Conservation (phyloP, 2,888 invertebrate species). For the Catonia carolina region DNA sequence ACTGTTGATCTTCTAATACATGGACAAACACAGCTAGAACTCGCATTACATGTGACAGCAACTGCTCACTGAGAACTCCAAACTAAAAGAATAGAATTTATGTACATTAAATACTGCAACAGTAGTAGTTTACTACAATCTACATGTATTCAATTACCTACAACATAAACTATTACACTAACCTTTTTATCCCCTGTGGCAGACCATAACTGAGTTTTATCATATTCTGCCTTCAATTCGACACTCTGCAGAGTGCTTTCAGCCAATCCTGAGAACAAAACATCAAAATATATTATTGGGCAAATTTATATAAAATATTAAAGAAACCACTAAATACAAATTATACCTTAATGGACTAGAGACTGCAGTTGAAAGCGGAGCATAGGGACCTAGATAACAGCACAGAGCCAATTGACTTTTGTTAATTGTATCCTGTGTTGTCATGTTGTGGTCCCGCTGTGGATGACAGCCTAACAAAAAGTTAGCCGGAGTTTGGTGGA, state of each 20-base stretch:
- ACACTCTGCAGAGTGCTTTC: conserved; percentile 2
- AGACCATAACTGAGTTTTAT: conserved; percentile 2
- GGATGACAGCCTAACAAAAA: too few species aligned
- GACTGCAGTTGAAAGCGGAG: too few species aligned
- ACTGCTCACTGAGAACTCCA: conserved; percentile 18
- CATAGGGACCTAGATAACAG: too few species aligned
- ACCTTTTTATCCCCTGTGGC: conserved; percentile 13
- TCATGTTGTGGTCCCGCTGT: too few species aligned
- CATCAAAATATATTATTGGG: not conserved
- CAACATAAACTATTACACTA: too few species aligned
- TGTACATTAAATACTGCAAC: not conserved
- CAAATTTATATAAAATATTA: too few species aligned
- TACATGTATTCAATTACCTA: not conserved
- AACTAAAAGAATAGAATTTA: conserved; percentile 13
- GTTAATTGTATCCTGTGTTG: too few species aligned
- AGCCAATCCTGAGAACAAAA: conserved; percentile 3
- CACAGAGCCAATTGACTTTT: too few species aligned
- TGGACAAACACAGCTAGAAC: conserved; percentile 28
- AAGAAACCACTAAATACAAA: too few species aligned
- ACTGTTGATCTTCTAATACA: conserved; percentile 28
- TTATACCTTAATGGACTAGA: too few species aligned
- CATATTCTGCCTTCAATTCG: not conserved
- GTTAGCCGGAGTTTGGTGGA: too few species aligned
- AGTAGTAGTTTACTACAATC: not conserved
- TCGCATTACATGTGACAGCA: conserved; percentile 30